Conservation (phyloP, 2,797 vertebrate genomes). For the Oreortyx pictus region DNA sequence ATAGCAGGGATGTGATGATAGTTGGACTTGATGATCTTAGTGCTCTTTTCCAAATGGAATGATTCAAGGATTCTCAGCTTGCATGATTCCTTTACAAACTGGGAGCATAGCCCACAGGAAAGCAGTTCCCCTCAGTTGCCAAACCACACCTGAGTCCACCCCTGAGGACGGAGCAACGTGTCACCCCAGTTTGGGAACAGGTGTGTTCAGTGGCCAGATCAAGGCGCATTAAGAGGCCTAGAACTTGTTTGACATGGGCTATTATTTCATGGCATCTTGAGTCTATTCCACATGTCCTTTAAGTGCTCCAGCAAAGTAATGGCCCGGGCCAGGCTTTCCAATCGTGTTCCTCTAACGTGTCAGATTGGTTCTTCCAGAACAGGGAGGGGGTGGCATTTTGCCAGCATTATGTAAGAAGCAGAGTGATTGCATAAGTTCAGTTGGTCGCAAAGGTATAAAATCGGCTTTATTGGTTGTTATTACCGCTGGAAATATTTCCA, state of each 20-base stretch:
- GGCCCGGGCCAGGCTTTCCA: conserved; percentile 46
- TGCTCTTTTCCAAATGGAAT: no score
- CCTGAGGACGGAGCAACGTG: neutral
- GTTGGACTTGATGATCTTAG: no score
- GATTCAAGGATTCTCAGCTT: neutral
- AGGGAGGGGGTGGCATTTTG: conserved; percentile 62
- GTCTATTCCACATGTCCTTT: conserved; percentile 52
- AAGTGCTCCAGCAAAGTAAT: conserved; percentile 45
- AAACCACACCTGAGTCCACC: conserved; percentile 40
- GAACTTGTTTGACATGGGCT: conserved; percentile 54
- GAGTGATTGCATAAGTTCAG: conserved; percentile 44
- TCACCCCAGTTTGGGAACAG: conserved; percentile 54
- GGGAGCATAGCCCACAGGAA: neutral
- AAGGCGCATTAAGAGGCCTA: neutral
- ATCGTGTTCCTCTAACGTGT: conserved; percentile 21
- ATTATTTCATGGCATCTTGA: conserved; percentile 64
- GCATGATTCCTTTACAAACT: neutral
- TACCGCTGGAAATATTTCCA: conserved; percentile 19
- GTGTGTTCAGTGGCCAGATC: conserved; percentile 66
- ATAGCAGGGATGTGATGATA: no score
- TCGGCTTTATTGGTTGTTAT: conserved; percentile 33
- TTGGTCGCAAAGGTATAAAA: conserved; percentile 51
- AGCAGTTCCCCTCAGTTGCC: neutral
- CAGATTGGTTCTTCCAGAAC: conserved; percentile 61
- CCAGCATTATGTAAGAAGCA: conserved; percentile 57